A percentile compares a stretch with the other conserved stretches of the same genome.
These are phyloP conservation scores for Camponotus floridanus DNA, from an alignment of 1,140 invertebrate genomes.

Conservation along the genomic window DNA sequence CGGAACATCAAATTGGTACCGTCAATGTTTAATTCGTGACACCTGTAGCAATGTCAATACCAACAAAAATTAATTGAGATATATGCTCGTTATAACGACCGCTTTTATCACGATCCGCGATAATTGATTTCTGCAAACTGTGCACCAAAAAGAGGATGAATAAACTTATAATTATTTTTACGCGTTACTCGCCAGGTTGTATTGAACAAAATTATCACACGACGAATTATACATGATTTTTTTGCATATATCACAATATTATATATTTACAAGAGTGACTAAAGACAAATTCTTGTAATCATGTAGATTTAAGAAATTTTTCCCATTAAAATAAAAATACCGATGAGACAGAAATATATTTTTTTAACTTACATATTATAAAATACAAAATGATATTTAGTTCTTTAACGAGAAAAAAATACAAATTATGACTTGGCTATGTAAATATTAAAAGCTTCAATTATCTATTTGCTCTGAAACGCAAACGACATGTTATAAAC, in stretches of 20 bases:
- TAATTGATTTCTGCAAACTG: constrained; percentile 56
- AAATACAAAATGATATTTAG: background rate
- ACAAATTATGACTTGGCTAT: background rate
- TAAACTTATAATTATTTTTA: constrained; percentile 60
- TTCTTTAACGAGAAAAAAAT: background rate
- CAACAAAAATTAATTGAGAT: constrained; percentile 53
- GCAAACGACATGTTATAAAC: background rate
- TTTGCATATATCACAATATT: background rate
- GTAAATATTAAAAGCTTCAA: background rate
- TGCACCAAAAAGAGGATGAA: constrained; percentile 27
- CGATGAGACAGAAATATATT: no score
- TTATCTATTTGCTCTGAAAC: background rate
- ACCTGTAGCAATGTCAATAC: constrained; percentile 41
- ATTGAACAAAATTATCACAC: background rate
- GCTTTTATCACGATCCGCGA: constrained; percentile 29
- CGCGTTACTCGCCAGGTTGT: background rate
- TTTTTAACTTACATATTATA: background rate
- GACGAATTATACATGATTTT: background rate
- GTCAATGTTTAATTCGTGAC: constrained; percentile 48
- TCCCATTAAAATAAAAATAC: background rate
- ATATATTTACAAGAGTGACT: background rate
- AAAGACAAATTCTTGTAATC: background rate
- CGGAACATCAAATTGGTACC: constrained; percentile 34
- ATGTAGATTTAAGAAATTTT: background rate
- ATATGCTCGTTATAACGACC: constrained; percentile 46